Percentiles rank a stretch among this genome's conserved stretches.
These are phyloP conservation scores for Anas platyrhynchos DNA, from an alignment of 2,113 vertebrate genomes.

Conservation along the genomic window DNA sequence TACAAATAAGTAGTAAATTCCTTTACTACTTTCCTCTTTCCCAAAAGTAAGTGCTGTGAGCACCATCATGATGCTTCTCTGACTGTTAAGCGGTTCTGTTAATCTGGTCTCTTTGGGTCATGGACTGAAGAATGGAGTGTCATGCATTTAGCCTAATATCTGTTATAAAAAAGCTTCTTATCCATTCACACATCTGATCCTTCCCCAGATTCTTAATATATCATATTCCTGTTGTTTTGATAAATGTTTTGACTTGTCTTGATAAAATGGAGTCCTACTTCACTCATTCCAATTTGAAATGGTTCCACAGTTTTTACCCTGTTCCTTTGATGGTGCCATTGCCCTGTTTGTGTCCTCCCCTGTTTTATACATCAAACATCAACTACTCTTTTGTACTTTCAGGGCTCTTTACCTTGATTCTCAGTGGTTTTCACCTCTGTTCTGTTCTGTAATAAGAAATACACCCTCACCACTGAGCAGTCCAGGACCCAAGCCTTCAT, in stretches of 20 bases:
- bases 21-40: background rate
- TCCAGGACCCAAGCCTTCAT: background rate
- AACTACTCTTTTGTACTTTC: background rate
- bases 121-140: background rate
- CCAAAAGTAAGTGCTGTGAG: background rate
- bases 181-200: background rate
- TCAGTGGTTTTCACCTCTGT: background rate
- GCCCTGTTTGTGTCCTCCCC: background rate
- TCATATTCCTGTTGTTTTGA: background rate
- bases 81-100: background rate
- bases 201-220: background rate
- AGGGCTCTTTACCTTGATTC: background rate
- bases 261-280: background rate
- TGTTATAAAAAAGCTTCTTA: background rate
- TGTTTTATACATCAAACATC: background rate
- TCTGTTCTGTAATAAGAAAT: background rate
- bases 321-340: background rate
- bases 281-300: background rate
- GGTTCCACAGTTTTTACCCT: background rate
- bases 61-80: background rate
- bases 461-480: background rate
- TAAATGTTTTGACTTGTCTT: background rate
- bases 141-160: background rate
- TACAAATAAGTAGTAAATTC: background rate
- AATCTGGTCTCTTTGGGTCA: background rate